Evolutionary conservation across 2,888 invertebrate species (phyloP).

Genomic region (Agonopterix arenella): DNA sequence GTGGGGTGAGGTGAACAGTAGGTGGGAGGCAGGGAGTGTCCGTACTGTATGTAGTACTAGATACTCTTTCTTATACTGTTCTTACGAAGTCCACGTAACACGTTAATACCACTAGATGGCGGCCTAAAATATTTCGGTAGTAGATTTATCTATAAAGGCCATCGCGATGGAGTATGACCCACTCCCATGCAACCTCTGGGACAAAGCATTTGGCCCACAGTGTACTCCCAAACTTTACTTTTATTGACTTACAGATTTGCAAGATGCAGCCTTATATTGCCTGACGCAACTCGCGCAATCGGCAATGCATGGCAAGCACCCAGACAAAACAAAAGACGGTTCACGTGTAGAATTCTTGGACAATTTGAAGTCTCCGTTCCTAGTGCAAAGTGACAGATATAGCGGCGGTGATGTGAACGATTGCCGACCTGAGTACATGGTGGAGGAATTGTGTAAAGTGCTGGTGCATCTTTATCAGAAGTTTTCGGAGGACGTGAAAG

Average conservation of each 20-base stretch:
- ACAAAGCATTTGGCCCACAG: too few species aligned
- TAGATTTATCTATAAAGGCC: too few species aligned
- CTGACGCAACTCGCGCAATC: slow-evolving; percentile 48
- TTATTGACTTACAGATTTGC: slow-evolving; percentile 37
- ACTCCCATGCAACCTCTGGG: too few species aligned
- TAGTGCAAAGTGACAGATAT: slow-evolving; percentile 12
- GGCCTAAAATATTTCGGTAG: too few species aligned
- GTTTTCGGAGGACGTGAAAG: slow-evolving; percentile 34
- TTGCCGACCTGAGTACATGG: slow-evolving; percentile 56
- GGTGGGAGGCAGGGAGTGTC: too few species aligned
- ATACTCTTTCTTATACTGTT: too few species aligned
- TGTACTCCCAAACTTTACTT: too few species aligned
- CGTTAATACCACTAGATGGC: too few species aligned
- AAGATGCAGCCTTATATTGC: slow-evolving; percentile 48
- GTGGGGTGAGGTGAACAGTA: too few species aligned
- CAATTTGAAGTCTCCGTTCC: slow-evolving; percentile 34
- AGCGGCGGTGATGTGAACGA: slow-evolving; percentile 35
- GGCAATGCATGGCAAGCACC: slow-evolving; percentile 28
- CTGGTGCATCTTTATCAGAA: slow-evolving; percentile 44
- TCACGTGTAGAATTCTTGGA: slow-evolving; percentile 42
- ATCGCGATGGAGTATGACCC: too few species aligned
- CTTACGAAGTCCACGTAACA: too few species aligned
- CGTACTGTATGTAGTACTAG: too few species aligned
- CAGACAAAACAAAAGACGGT: slow-evolving; percentile 26
- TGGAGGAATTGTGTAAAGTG: slow-evolving; percentile 49